A percentile compares a stretch with the other conserved stretches of the same genome.
Evolutionary conservation across 2,113 vertebrate species (phyloP).

Genomic region (Xenopus laevis): DNA sequence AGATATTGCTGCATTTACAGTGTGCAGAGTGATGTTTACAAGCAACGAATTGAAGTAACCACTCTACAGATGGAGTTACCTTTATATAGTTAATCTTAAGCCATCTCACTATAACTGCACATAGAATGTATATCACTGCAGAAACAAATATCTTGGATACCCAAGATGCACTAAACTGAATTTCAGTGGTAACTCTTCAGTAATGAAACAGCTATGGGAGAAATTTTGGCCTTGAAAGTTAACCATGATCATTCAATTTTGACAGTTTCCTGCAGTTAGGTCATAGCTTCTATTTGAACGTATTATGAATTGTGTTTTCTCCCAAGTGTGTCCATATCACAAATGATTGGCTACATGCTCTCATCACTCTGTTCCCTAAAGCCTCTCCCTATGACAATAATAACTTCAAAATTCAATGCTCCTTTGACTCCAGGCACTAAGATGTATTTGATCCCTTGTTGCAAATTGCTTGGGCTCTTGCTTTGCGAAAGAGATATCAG

Average conservation of each 20-base stretch:
- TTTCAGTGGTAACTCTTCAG: too few relatives aligned
- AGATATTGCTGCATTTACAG: too few relatives aligned
- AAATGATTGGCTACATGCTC: slow-evolving; percentile 26
- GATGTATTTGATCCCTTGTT: slow-evolving; percentile 36
- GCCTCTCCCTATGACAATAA: slow-evolving; percentile 32
- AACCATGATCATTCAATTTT: slow-evolving; percentile 15
- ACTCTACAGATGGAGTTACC: too few relatives aligned
- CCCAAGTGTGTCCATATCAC: slow-evolving; percentile 29
- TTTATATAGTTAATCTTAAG: too few relatives aligned
- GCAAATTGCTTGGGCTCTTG: slow-evolving; percentile 30
- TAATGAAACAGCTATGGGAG: too few relatives aligned
- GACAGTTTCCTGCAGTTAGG: slow-evolving; percentile 21
- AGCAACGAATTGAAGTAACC: too few relatives aligned
- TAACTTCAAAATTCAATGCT: slow-evolving; percentile 41
- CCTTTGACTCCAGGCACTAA: slow-evolving; percentile 24
- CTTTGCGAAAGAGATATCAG: slow-evolving; percentile 40
- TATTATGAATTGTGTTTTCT: slow-evolving; percentile 27
- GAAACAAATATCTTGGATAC: too few relatives aligned
- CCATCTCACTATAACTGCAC: too few relatives aligned
- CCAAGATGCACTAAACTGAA: too few relatives aligned
- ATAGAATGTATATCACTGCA: too few relatives aligned
- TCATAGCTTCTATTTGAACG: slow-evolving; percentile 6
- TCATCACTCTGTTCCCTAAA: slow-evolving; percentile 37
- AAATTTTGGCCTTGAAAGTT: not conserved
- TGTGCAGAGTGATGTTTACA: too few relatives aligned